Conservation (phyloP, 2,113 vertebrate species). For the Thunnus maccoyii region DNA sequence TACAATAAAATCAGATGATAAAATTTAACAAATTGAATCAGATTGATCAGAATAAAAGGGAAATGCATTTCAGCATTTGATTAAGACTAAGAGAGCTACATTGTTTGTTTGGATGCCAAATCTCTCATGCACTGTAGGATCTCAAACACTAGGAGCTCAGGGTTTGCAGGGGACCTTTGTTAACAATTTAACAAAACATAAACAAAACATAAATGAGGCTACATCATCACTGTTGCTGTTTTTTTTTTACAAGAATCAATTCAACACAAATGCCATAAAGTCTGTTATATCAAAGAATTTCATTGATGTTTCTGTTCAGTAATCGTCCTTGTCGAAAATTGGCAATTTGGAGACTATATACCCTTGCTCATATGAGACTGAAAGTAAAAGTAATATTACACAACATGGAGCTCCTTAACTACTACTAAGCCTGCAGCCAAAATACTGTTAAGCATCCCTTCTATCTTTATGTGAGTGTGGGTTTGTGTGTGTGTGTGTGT, state of each 20-base stretch:
- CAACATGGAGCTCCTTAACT: conserved; percentile 9
- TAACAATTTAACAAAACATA: not conserved
- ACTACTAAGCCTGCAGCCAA: not conserved
- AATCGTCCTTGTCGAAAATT: not conserved
- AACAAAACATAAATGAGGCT: not conserved
- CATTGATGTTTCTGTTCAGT: conserved; percentile 9
- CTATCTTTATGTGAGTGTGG: not conserved
- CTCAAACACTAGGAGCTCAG: not conserved
- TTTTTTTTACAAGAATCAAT: not conserved
- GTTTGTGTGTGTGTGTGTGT: conserved; percentile 31
- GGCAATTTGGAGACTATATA: not conserved
- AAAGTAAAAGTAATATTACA: not conserved
- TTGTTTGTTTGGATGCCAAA: not conserved
- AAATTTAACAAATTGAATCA: not conserved
- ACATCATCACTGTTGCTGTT: not conserved
- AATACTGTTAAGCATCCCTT: conserved; percentile 2
- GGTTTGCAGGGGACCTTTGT: not conserved
- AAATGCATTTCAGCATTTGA: not conserved
- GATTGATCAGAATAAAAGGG: too few species aligned
- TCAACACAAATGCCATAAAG: not conserved
- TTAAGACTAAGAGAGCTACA: not conserved
- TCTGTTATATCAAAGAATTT: not conserved
- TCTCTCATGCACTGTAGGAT: not conserved
- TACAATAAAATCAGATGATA: not conserved
- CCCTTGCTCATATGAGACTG: conserved; percentile 6